A percentile compares a stretch with the other conserved stretches of the same genome.
Evolutionary conservation across 1,140 invertebrate species (phyloP).

Genomic region (Lepidurus arcticus): DNA sequence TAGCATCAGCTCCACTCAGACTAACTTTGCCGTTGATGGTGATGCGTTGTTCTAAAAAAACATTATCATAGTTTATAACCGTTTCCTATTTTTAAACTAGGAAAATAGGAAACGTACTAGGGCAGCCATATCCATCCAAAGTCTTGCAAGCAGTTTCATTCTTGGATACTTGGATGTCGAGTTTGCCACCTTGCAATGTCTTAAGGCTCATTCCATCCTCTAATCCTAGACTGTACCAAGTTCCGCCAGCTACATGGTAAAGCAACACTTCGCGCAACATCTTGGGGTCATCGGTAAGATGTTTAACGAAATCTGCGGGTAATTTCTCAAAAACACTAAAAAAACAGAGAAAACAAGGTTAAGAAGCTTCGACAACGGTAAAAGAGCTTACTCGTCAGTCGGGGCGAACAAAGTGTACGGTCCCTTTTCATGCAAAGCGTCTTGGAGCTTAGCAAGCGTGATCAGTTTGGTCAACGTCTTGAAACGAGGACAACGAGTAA

Average conservation of each 20-base stretch:
- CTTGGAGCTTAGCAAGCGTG: slow-evolving; percentile 26
- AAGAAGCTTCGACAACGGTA: neutral
- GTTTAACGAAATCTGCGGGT: slow-evolving; percentile 32
- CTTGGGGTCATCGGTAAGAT: slow-evolving; percentile 34
- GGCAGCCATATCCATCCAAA: neutral
- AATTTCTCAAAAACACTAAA: slow-evolving; percentile 33
- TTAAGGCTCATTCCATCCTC: slow-evolving; percentile 31
- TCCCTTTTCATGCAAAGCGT: slow-evolving; percentile 32
- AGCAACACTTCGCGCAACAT: slow-evolving; percentile 30
- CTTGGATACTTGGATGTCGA: slow-evolving; percentile 3
- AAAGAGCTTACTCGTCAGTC: slow-evolving; percentile 30
- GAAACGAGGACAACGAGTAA: slow-evolving; percentile 31
- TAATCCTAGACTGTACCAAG: slow-evolving; percentile 30
- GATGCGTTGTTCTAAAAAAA: slow-evolving; percentile 3
- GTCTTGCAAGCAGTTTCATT: neutral
- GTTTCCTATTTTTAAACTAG: neutral
- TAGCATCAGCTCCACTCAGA: slow-evolving; percentile 29
- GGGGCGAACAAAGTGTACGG: slow-evolving; percentile 35
- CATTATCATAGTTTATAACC: neutral
- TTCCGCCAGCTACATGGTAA: slow-evolving; percentile 34
- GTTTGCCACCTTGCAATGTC: slow-evolving; percentile 26
- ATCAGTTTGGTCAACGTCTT: slow-evolving; percentile 33
- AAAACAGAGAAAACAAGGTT: neutral
- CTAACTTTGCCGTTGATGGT: slow-evolving; percentile 30
- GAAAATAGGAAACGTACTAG: neutral